Conservation (phyloP, 2,113 vertebrate genomes). For the Phodopus roborovskii region DNA sequence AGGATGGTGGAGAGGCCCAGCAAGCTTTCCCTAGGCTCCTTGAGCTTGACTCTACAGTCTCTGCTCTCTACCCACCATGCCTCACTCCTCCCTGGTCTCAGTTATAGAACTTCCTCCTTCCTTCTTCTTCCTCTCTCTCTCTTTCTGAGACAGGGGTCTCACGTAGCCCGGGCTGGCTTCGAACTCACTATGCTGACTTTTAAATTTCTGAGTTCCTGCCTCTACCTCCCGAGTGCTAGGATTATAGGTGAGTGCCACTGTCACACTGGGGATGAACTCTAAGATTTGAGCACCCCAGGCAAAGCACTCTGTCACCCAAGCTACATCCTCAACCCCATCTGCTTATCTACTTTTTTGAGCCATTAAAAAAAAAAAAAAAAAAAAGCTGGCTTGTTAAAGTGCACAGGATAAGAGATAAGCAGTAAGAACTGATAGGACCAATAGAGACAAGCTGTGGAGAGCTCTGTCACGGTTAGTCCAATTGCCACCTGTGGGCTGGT, state of each 20-base stretch:
- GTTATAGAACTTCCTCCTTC: background rate
- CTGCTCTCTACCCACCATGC: background rate
- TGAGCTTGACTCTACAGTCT: background rate
- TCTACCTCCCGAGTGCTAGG: background rate
- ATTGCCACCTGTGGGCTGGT: background rate
- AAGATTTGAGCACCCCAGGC: background rate
- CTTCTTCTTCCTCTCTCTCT: background rate
- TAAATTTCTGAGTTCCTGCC: background rate
- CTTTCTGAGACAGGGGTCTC: background rate
- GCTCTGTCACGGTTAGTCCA: background rate
- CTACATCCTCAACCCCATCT: background rate
- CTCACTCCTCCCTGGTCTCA: background rate
- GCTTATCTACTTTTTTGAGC: background rate
- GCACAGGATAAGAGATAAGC: slow-evolving; percentile 17
- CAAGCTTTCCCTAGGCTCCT: background rate
- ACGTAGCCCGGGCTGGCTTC: background rate
- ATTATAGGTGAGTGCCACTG: background rate
- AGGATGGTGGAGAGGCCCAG: background rate
- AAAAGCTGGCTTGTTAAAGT: slow-evolving; percentile 26
- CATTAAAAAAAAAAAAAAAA: too few relatives aligned
- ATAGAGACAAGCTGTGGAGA: background rate
- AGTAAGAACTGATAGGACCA: background rate
- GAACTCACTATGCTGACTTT: background rate
- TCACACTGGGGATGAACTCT: background rate
- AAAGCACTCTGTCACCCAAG: background rate